These are phyloP conservation scores for Lithosia quadra DNA, from an alignment of 2,888 invertebrate species.

Conservation along the genomic window DNA sequence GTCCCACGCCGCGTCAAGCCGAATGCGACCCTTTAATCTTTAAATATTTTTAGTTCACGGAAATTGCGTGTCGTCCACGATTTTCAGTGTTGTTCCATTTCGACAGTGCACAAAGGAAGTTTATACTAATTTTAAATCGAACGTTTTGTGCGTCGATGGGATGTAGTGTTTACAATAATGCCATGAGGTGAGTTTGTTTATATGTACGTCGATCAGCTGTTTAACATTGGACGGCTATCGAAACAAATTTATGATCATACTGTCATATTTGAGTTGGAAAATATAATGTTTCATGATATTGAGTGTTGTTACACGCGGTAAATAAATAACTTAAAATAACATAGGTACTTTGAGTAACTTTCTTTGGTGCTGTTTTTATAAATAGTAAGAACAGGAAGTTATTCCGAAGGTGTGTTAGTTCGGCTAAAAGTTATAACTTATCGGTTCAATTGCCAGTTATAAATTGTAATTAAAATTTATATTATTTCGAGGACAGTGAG, in stretches of 20 bases:
- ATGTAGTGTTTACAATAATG: slow-evolving; percentile 68
- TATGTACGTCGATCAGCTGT: slow-evolving; percentile 74
- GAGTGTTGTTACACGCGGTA: slow-evolving; percentile 30
- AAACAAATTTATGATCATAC: slow-evolving; percentile 45
- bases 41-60: slow-evolving; percentile 78
- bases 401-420: slow-evolving; percentile 40
- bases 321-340: slow-evolving; percentile 26
- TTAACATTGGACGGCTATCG: slow-evolving; percentile 40
- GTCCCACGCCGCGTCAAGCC: slow-evolving; percentile 55
- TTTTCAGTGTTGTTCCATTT: slow-evolving; percentile 53
- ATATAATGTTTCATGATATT: slow-evolving; percentile 39
- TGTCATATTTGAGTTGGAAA: slow-evolving; percentile 39
- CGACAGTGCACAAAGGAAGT: slow-evolving; percentile 64
- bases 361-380: slow-evolving; percentile 17
- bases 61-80: slow-evolving; percentile 68
- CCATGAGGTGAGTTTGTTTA: slow-evolving; percentile 76
- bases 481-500: slow-evolving; percentile 25
- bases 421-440: slow-evolving; percentile 39
- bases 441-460: slow-evolving; percentile 26
- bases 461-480: slow-evolving; percentile 44
- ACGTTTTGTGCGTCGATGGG: slow-evolving; percentile 66
- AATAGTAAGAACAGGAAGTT: slow-evolving; percentile 44
- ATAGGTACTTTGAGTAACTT: slow-evolving; percentile 33
- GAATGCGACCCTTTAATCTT: slow-evolving; percentile 70
- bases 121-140: slow-evolving; percentile 57